Percentiles rank a stretch among this genome's conserved stretches.
Conservation (phyloP, 2,797 vertebrate species). For the Acrossocheilus fasciatus region DNA sequence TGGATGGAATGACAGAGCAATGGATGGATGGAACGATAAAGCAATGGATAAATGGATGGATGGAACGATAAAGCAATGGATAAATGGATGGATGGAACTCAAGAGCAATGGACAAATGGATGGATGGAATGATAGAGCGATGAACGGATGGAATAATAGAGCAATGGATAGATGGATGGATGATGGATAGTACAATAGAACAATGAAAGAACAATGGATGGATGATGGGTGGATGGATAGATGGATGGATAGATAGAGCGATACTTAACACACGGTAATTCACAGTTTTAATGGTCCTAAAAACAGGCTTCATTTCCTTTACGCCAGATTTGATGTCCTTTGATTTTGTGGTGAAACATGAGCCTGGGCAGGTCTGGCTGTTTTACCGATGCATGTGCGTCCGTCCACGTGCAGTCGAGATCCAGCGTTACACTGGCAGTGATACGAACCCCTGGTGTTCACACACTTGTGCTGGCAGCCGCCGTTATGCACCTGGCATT, state of each 20-base stretch:
- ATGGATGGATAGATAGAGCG: background rate
- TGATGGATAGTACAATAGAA: background rate
- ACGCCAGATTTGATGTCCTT: background rate
- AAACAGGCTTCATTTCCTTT: background rate
- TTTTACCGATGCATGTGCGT: conserved; percentile 92
- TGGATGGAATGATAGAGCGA: too few species aligned
- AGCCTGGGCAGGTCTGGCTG: background rate
- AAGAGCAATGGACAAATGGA: background rate
- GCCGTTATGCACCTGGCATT: conserved; percentile 92
- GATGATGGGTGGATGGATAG: background rate
- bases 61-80: too few species aligned
- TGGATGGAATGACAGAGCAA: background rate
- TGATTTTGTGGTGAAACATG: background rate
- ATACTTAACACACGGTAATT: background rate
- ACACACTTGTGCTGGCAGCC: conserved; percentile 96
- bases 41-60: background rate
- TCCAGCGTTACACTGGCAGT: conserved; percentile 88
- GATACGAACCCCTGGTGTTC: conserved; percentile 90
- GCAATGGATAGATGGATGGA: background rate
- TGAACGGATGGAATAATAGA: too few species aligned
- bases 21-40: background rate
- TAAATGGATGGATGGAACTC: background rate
- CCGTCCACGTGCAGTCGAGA: conserved; percentile 89
- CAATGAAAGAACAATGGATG: background rate
- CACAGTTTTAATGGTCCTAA: background rate